Evolutionary conservation across 2,888 invertebrate species (phyloP), one percentile per base, ranked within the genome.

Genomic region (Troides helena): DNA sequence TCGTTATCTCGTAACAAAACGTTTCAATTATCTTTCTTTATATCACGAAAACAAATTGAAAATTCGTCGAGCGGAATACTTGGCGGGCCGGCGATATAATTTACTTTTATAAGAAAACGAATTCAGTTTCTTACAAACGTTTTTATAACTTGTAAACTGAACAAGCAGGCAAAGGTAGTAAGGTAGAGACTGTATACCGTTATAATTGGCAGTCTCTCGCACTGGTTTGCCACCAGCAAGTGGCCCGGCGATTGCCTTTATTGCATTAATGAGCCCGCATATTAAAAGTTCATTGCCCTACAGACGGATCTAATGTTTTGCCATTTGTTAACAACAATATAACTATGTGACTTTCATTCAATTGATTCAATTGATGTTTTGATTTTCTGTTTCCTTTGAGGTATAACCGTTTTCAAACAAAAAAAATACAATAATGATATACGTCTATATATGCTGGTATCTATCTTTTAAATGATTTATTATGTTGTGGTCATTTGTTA

Each of bases 241-340:
- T 72, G 74, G 74, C 73, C 75, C 75, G 77, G 71, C 77, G 74
- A 80, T 80, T 81, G 83, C 81, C 81, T 80, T 81, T 80, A 80
- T 83, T 84, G 83, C 81, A 83, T 84, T 85, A 86, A 85, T 85
- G 83, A 85, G 80, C 83, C 84, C 83, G 83, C 83, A 87, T 85
- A 77, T 77, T 76, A 74, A 74, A 74, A 75, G 80, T 84, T 84
- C 84, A 81, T 82, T 81, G 85, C 74, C 81, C 83, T 80, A 74
- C 72, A 75, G 72, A 74, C 79, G 78, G 78, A 81, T 81, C 77
- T 81, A 77, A 79, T 78, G 72, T 69, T 70, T 46, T 68, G 70
- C 68, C 68, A 73, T 65, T 71, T 68, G 57, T 56, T 65, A 58
- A n/a, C 53, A 53, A 18, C 53, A 18, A 18, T 53, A n/a, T 7